Conservation (phyloP, 2,113 vertebrate species). For the Pterocles burchelli region DNA sequence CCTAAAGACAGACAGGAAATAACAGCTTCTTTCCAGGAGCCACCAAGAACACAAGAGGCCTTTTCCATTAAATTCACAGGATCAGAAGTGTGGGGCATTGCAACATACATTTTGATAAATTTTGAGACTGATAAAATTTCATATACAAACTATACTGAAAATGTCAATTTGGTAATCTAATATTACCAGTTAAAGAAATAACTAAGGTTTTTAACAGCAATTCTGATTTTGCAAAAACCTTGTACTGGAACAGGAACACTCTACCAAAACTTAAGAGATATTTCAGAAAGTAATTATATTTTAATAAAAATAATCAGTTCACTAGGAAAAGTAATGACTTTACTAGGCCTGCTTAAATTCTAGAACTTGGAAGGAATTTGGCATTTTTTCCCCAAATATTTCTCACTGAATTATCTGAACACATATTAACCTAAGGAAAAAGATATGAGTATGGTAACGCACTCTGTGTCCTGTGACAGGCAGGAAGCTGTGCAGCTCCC, state of each 20-base stretch:
- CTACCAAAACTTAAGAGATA: not conserved
- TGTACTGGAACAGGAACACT: not conserved
- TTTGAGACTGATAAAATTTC: not conserved
- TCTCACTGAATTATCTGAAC: not conserved
- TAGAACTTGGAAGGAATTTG: not conserved
- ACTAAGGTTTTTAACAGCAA: not conserved
- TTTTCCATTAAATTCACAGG: not conserved
- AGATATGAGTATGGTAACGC: accelerated
- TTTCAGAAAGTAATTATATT: not conserved
- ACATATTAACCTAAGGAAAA: not conserved
- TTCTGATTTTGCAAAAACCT: not conserved
- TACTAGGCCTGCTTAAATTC: not conserved
- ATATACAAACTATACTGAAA: not conserved
- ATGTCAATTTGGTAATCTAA: not conserved
- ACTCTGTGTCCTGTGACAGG: not conserved
- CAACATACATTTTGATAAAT: not conserved
- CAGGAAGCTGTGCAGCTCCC: not conserved
- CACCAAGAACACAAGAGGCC: not conserved
- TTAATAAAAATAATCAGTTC: not conserved
- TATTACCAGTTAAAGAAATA: not conserved
- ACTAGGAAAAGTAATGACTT: not conserved
- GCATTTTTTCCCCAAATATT: not conserved
- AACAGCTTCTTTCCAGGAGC: not conserved
- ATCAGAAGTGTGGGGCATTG: not conserved
- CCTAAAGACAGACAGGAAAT: not conserved